Evolutionary conservation across 2,113 vertebrate species (phyloP), one percentile per base, ranked within the genome.

Genomic region (Patagioenas fasciata): DNA sequence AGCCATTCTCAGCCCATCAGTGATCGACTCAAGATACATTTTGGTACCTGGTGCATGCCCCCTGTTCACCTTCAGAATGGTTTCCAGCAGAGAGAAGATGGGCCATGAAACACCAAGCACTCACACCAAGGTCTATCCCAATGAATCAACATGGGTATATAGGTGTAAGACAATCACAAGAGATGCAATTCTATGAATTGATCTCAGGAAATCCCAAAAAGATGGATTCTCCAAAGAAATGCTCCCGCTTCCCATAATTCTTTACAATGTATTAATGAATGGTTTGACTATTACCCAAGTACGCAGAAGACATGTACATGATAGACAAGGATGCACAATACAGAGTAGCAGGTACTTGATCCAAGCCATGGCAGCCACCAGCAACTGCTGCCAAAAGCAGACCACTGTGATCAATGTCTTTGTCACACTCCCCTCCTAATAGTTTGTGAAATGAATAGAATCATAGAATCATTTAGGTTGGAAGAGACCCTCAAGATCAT

Each of bases 21-120:
- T 25, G 23, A 61, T 1, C 0, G 0, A 13, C 29, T 40, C 6
- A 50, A 2, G 64, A 32, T 26, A 26, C 15, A n/a, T 44, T 0
- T 64, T 51, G 18, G 20, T 42, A 14, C 10, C 34, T 65, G 71
- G 50, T 3, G 1, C 38, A 8, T 0, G 0, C 15, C 54, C 47
- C 25, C 19, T 20, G 6, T 31, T 77, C 47, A 73, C 25, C 54
- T 57, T 53, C 44, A 86, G 28, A 78, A 53, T 19, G 16, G 26
- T 31, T 86, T 78, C 44, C 31, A 54, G 29, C 4, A 80, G 40
- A 47, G 50, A 69, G 38, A 38, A 15, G 8, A 29, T 32, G 20
- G 54, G 62, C 28, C 3, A 2, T 21, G 36, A 61, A 85, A 88
- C 8, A 18, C 16, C 44, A 60, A 82, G 79, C 15, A 18, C 44